Conservation (phyloP, 2,888 invertebrate genomes). For the Caenorhabditis imperialis region DNA sequence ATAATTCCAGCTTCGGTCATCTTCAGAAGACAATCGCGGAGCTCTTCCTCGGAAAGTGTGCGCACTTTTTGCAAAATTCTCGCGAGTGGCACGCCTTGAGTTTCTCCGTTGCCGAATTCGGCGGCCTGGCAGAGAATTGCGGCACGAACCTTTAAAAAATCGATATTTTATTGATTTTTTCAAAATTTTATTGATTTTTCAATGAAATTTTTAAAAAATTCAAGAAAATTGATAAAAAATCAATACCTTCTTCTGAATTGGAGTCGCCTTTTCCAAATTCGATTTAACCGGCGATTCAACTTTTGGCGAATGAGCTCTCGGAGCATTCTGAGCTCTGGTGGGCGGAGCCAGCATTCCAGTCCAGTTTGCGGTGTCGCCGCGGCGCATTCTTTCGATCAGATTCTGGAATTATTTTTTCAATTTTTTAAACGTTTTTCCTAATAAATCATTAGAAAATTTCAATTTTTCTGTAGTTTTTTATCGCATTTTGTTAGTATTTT, state of each 20-base stretch:
- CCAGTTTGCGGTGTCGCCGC: slow-evolving; percentile 6
- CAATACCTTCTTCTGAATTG: neutral
- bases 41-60: neutral
- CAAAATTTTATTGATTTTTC: neutral
- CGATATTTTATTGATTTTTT: neutral
- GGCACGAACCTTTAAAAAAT: slow-evolving; percentile 18
- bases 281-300: neutral
- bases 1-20: slow-evolving; percentile 27
- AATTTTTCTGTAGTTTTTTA: too few species aligned
- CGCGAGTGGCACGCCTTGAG: slow-evolving; percentile 9
- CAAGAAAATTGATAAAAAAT: neutral
- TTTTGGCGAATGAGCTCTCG: too few species aligned
- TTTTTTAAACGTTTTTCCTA: neutral
- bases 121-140: neutral
- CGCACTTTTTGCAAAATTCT: neutral
- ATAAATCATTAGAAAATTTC: too few species aligned
- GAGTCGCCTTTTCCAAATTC: neutral
- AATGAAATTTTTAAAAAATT: neutral
- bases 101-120: neutral
- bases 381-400: slow-evolving; percentile 32
- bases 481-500: too few species aligned
- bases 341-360: slow-evolving; percentile 39
- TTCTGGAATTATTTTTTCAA: slow-evolving; percentile 7
- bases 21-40: slow-evolving; percentile 14
- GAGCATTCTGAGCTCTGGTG: neutral